Conservation (phyloP, 2,888 invertebrate species). For the Boloria selene region DNA sequence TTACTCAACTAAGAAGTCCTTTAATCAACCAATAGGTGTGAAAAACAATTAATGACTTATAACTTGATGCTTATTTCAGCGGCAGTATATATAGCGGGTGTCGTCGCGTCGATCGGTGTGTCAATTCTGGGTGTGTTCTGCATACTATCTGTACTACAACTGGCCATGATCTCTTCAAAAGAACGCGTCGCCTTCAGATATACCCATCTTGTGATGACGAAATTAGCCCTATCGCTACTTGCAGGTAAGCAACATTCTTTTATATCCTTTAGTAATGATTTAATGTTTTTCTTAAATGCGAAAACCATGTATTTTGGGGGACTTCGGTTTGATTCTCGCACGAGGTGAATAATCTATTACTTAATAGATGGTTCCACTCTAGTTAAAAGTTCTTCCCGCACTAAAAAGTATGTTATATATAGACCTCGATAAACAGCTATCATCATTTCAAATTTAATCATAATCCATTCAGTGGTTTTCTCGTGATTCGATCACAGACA, state of each 20-base stretch:
- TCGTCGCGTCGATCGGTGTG: conserved; percentile 89
- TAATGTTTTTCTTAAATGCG: too few species aligned
- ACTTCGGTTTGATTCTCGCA: too few species aligned
- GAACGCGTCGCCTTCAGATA: conserved; percentile 91
- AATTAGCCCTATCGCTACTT: conserved; percentile 88
- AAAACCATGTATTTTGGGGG: too few species aligned
- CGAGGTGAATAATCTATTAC: too few species aligned
- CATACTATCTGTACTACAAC: conserved; percentile 89
- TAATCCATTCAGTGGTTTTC: too few species aligned
- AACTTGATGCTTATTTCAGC: conserved; percentile 71
- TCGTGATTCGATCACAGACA: too few species aligned
- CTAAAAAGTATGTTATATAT: too few species aligned
- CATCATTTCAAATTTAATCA: too few species aligned
- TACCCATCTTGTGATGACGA: conserved; percentile 88
- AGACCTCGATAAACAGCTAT: too few species aligned
- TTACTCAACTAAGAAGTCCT: conserved; percentile 18
- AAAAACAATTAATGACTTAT: not conserved
- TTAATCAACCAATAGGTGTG: not conserved
- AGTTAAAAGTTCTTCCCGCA: too few species aligned
- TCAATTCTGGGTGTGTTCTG: conserved; percentile 89
- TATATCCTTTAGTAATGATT: too few species aligned
- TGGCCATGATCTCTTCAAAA: conserved; percentile 93
- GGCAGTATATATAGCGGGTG: conserved; percentile 91
- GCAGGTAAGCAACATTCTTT: conserved; percentile 84
- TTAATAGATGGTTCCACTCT: too few species aligned